Percentiles rank a stretch among this genome's conserved stretches.
Conservation (phyloP, 2,888 invertebrate species). For the Nomada ferruginata region DNA sequence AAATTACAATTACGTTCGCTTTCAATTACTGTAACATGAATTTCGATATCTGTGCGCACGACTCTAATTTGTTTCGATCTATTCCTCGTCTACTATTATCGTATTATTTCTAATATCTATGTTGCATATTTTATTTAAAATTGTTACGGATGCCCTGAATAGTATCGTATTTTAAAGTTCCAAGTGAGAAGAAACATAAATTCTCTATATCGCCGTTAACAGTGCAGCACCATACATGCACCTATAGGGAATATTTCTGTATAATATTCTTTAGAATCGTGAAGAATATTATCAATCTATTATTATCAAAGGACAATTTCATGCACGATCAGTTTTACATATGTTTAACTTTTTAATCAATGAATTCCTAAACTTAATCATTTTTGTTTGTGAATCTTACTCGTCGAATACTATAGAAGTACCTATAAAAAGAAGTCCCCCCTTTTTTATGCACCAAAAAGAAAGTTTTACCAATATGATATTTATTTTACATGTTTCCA, state of each 20-base stretch:
- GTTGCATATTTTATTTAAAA: slow-evolving; percentile 30
- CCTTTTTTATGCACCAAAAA: too few species aligned
- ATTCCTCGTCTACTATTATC: background rate
- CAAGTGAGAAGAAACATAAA: slow-evolving; percentile 19
- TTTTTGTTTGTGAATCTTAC: too few species aligned
- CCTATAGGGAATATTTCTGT: background rate
- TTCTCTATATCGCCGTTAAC: slow-evolving; percentile 10
- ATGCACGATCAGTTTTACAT: too few species aligned
- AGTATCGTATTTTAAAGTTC: background rate
- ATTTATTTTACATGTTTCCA: too few species aligned
- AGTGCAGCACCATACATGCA: too few species aligned
- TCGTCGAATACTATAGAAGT: too few species aligned
- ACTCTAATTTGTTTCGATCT: background rate
- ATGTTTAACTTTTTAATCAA: too few species aligned
- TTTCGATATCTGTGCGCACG: background rate
- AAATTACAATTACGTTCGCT: slow-evolving; percentile 7
- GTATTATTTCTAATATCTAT: slow-evolving; percentile 20
- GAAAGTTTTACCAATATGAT: too few species aligned
- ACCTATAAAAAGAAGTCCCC: too few species aligned
- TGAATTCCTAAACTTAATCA: too few species aligned
- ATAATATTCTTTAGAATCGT: background rate
- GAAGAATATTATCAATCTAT: background rate
- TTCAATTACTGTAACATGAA: background rate
- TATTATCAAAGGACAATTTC: too few species aligned
- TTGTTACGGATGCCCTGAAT: background rate